Percentiles rank a stretch among this genome's conserved stretches.
phyloP scores from a whole-genome alignment of 37 sponge, comb jelly and placozoan species.

The Diacarnus erythraeanus region DNA sequence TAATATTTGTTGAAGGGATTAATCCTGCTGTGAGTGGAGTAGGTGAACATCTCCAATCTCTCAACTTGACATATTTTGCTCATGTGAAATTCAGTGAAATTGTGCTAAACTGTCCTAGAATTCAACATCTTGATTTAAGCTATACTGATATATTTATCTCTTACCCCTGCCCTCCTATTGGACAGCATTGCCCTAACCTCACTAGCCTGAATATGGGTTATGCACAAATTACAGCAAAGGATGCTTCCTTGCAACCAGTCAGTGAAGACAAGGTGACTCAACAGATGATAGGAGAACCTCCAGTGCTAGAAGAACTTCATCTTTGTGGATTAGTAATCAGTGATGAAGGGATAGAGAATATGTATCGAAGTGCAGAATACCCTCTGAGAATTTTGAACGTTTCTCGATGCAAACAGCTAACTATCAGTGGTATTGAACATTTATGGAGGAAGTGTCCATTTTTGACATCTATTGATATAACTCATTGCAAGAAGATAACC shows the following conservation, averaged over 20 bases:
- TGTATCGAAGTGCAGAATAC: conserved; percentile 5
- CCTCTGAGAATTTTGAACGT: conserved; percentile 11
- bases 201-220: conserved; percentile 6
- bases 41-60: conserved; percentile 2
- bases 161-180: conserved; percentile 14
- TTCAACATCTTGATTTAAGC: conserved; percentile 19
- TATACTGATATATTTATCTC: background rate
- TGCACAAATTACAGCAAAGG: conserved; percentile 6
- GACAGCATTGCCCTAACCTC: conserved; percentile 13
- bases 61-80: conserved; percentile 33
- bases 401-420: conserved; percentile 6
- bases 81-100: conserved; percentile 21
- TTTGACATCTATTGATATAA: conserved; percentile 3
- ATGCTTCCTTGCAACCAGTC: background rate
- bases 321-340: conserved; percentile 2
- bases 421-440: conserved; percentile 8
- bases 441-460: conserved; percentile 14
- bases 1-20: conserved; percentile 18
- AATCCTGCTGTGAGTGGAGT: conserved; percentile 14
- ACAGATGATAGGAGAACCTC: conserved; percentile 24
- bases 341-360: background rate
- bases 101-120: conserved; percentile 7
- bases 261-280: background rate
- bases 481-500: conserved; percentile 21
- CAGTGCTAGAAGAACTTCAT: conserved; percentile 18